Conservation (phyloP, 2,113 vertebrate genomes). For the Zapus hudsonius region DNA sequence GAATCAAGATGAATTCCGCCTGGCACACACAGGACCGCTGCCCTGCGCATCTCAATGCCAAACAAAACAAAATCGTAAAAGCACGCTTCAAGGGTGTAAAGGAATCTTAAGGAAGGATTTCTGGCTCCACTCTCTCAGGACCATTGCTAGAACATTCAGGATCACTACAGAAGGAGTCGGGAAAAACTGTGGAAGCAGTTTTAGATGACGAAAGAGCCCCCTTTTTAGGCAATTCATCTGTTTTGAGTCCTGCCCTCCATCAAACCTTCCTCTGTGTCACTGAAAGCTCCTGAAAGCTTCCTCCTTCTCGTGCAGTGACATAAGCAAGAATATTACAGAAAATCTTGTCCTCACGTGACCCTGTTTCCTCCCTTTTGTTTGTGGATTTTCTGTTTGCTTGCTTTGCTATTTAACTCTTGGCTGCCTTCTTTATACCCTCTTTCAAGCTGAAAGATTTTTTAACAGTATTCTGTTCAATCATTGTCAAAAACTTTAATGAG, state of each 20-base stretch:
- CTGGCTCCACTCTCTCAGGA: not conserved
- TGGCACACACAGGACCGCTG: not conserved
- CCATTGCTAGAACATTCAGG: not conserved
- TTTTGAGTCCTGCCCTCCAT: not conserved
- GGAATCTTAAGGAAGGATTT: not conserved
- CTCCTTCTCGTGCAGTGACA: conserved; percentile 18
- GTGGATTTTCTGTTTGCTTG: not conserved
- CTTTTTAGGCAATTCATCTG: conserved; percentile 34
- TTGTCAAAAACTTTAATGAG: not conserved
- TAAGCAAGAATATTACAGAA: not conserved
- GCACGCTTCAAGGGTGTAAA: not conserved
- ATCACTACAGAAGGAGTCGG: not conserved
- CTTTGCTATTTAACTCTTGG: not conserved
- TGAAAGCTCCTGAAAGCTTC: conserved; percentile 55
- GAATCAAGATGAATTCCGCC: not conserved
- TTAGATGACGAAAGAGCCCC: not conserved
- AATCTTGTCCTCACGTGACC: conserved; percentile 32
- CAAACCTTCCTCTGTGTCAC: conserved; percentile 54
- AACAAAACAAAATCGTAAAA: not conserved
- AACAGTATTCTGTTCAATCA: not conserved
- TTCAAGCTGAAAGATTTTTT: not conserved
- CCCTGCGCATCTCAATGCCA: not conserved
- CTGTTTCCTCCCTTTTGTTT: conserved; percentile 54
- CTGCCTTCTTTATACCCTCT: not conserved
- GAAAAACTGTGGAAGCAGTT: conserved; percentile 9